Evolutionary conservation across 2,113 vertebrate genomes (phyloP).

Genomic region (Capreolus pygargus): DNA sequence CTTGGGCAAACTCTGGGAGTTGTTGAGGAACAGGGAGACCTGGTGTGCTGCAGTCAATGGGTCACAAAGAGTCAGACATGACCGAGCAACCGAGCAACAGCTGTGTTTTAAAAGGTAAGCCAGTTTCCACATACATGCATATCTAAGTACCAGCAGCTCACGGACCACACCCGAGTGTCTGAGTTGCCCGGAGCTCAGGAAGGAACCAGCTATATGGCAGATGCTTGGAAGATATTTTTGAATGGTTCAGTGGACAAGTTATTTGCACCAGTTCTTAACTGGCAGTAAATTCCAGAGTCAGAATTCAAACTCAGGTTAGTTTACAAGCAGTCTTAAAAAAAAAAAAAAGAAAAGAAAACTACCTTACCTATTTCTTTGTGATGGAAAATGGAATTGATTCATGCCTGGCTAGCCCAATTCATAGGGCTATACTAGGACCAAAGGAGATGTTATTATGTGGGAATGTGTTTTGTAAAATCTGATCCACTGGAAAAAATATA

Average conservation of each 20-base stretch:
- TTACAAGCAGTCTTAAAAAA: neutral
- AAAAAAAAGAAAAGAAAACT: neutral
- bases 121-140: fast-evolving
- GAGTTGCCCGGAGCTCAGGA: neutral
- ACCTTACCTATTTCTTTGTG: neutral
- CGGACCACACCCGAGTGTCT: too few relatives aligned
- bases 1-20: neutral
- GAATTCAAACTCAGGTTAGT: neutral
- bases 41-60: neutral
- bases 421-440: neutral
- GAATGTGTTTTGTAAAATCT: neutral
- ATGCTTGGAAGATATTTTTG: neutral
- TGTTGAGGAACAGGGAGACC: neutral
- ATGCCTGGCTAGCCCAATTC: neutral
- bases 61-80: fast-evolving
- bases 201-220: neutral
- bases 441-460: neutral
- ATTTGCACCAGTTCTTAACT: neutral
- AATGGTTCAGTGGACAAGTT: neutral
- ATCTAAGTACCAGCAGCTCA: too few relatives aligned
- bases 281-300: neutral
- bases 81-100: neutral
- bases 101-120: neutral
- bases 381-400: neutral
- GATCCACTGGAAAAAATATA: neutral